A percentile compares a stretch with the other conserved stretches of the same genome.
Conservation (phyloP, 2,113 vertebrate species). For the Mormoops blainvillei region DNA sequence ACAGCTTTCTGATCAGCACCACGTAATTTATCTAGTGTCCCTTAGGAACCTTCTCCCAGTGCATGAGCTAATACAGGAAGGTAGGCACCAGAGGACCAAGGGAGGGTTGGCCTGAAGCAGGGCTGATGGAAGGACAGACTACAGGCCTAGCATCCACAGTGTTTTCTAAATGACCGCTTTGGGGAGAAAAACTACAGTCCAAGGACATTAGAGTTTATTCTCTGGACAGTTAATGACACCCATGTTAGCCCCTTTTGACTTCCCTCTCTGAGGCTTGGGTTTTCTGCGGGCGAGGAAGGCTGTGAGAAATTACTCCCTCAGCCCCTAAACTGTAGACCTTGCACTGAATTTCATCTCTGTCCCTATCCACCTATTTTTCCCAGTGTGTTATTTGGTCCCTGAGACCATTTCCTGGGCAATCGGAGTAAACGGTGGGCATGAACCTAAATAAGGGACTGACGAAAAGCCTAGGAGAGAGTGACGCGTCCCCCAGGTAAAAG, state of each 20-base stretch:
- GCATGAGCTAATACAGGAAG: background rate
- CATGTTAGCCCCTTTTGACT: background rate
- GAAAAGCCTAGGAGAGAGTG: background rate
- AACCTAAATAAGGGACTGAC: background rate
- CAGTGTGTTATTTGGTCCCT: conserved; percentile 25
- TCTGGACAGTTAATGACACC: conserved; percentile 33
- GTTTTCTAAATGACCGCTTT: conserved; percentile 44
- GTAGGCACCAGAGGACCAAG: fast-evolving
- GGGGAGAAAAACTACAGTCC: conserved; percentile 40
- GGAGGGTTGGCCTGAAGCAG: background rate
- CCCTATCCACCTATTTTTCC: conserved; percentile 10
- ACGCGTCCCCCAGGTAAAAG: background rate
- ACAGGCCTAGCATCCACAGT: background rate
- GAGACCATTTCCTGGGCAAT: conserved; percentile 41
- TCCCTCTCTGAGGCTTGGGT: background rate
- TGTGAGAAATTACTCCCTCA: conserved; percentile 31
- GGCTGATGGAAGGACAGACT: background rate
- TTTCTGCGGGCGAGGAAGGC: background rate
- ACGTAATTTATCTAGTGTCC: background rate
- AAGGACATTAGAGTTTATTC: background rate
- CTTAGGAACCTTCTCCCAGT: background rate
- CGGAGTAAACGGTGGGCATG: background rate
- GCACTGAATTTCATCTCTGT: conserved; percentile 44
- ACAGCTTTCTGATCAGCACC: background rate
- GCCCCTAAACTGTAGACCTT: background rate